A percentile compares a stretch with the other conserved stretches of the same genome.
Conservation (phyloP, 2,797 vertebrate species). For the Picus viridis region DNA sequence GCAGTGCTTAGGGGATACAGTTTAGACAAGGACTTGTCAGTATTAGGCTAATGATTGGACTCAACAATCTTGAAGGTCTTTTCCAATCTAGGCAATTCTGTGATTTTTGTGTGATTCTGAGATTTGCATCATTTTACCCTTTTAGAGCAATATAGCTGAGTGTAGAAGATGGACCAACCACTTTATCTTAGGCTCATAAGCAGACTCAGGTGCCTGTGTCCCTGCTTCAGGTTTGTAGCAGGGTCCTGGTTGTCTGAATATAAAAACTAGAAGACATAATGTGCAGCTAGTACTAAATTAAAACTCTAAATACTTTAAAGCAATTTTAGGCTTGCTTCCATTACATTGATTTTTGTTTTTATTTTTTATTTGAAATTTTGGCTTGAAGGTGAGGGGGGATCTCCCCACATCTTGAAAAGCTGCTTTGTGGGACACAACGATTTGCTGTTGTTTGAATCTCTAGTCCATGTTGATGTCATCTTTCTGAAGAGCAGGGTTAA, state of each 20-base stretch:
- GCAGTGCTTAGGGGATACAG: too few species aligned
- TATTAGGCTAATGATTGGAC: too few species aligned
- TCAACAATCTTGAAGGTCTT: too few species aligned
- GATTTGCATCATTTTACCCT: background rate
- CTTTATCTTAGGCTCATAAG: background rate
- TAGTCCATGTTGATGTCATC: background rate
- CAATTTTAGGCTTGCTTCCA: conserved; percentile 29
- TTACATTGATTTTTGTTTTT: background rate
- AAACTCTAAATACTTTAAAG: background rate
- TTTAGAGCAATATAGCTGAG: background rate
- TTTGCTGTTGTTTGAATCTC: background rate
- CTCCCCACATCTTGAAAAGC: background rate
- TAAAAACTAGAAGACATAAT: background rate
- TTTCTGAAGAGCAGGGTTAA: background rate
- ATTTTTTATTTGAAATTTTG: background rate
- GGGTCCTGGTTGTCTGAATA: background rate
- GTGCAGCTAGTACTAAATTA: background rate
- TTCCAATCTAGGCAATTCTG: too few species aligned
- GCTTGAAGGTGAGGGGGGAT: background rate
- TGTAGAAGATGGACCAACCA: background rate
- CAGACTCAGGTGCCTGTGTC: background rate
- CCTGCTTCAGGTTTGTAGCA: background rate
- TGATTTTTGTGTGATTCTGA: too few species aligned
- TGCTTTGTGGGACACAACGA: background rate
- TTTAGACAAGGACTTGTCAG: too few species aligned